These are phyloP conservation scores for Theocolax elegans DNA, from an alignment of 1,140 invertebrate species.

Conservation along the genomic window DNA sequence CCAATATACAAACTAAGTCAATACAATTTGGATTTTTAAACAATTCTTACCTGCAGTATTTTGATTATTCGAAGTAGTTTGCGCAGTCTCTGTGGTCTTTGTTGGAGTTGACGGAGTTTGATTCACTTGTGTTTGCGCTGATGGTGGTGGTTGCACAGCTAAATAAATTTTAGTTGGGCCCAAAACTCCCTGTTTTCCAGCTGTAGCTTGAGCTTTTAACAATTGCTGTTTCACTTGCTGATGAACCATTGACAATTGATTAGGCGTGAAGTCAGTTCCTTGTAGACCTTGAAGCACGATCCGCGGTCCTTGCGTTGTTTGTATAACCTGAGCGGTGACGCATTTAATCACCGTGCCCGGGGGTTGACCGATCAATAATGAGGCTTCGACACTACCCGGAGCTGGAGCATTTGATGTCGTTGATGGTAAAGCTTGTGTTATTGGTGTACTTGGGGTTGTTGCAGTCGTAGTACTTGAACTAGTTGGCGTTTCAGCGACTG, in stretches of 20 bases:
- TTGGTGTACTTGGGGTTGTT: constrained; percentile 28
- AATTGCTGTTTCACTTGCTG: constrained; percentile 89
- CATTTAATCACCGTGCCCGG: constrained; percentile 89
- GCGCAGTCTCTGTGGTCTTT: background rate
- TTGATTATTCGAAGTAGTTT: background rate
- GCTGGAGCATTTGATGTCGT: constrained; percentile 44
- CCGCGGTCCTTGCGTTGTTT: constrained; percentile 82
- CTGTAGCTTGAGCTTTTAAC: constrained; percentile 84
- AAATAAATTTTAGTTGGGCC: constrained; percentile 87
- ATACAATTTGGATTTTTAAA: too few relatives aligned
- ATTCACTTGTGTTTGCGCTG: constrained; percentile 30
- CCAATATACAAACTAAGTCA: too few relatives aligned
- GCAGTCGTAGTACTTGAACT: background rate
- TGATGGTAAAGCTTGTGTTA: constrained; percentile 30
- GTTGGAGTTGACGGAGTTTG: constrained; percentile 32
- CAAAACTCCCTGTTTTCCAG: constrained; percentile 82
- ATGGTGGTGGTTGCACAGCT: constrained; percentile 77
- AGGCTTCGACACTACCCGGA: constrained; percentile 74
- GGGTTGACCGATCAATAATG: constrained; percentile 79
- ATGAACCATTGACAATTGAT: constrained; percentile 83
- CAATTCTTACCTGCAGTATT: constrained; percentile 6
- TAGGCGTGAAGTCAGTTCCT: constrained; percentile 82
- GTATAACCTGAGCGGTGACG: constrained; percentile 84
- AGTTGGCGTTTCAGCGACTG: constrained; percentile 18
- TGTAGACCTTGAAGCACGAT: constrained; percentile 86